These are phyloP conservation scores for Diaprepes abbreviatus DNA, from an alignment of 2,888 invertebrate species.

Conservation along the genomic window DNA sequence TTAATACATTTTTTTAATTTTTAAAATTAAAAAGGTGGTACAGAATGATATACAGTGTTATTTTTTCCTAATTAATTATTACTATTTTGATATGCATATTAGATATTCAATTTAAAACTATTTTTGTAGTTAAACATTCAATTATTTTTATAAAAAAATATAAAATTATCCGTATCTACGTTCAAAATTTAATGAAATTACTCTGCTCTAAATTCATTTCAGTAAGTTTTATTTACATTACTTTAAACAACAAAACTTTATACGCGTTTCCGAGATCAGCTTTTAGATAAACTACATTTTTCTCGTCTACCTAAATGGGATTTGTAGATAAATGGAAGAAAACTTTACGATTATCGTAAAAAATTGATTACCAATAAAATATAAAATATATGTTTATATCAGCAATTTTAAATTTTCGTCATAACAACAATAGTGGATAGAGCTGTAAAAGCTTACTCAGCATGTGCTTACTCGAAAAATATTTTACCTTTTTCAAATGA, in stretches of 20 bases:
- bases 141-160: too few relatives aligned
- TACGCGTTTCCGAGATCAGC: conserved; percentile 20
- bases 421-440: conserved; percentile 27
- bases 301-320: conserved; percentile 39
- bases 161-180: too few relatives aligned
- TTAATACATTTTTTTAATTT: too few relatives aligned
- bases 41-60: too few relatives aligned
- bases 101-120: too few relatives aligned
- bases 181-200: too few relatives aligned
- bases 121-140: too few relatives aligned
- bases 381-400: conserved; percentile 48
- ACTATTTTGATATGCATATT: too few relatives aligned
- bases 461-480: conserved; percentile 34
- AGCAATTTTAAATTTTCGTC: conserved; percentile 43
- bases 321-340: conserved; percentile 46
- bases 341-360: conserved; percentile 42
- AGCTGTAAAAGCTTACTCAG: conserved; percentile 38
- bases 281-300: conserved; percentile 31
- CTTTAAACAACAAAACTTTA: background rate
- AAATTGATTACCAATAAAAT: conserved; percentile 45
- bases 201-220: background rate
- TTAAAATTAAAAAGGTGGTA: too few relatives aligned
- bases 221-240: background rate
- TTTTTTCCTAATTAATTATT: too few relatives aligned
- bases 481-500: conserved; percentile 25